Evolutionary conservation across 1,140 invertebrate species (phyloP).

Genomic region (Solen grandis): DNA sequence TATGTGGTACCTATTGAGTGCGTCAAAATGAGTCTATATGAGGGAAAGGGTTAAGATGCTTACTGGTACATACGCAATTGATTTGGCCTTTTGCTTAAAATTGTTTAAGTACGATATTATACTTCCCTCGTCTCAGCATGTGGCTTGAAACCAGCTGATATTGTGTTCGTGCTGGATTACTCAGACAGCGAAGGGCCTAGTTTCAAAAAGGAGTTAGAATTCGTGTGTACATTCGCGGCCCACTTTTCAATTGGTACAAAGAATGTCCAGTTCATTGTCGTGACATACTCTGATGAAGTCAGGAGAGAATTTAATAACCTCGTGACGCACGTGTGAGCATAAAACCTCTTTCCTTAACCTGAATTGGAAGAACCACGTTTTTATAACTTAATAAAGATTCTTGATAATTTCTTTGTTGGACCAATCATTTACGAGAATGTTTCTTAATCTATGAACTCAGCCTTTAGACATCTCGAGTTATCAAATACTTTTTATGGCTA

Average conservation of each 20-base stretch:
- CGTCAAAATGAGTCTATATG: no score
- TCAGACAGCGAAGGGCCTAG: constrained; percentile 59
- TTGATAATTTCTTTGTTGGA: no score
- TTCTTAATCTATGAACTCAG: not conserved
- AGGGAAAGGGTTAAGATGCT: no score
- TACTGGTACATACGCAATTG: no score
- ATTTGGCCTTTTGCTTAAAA: no score
- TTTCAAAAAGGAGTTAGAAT: constrained; percentile 55
- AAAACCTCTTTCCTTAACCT: not conserved
- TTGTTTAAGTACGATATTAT: not conserved
- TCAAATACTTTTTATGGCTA: no score
- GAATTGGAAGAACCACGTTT: not conserved
- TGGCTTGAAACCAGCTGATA: constrained; percentile 61
- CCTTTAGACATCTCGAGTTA: not conserved
- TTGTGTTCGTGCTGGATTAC: constrained; percentile 62
- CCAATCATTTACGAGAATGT: no score
- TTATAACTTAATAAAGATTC: no score
- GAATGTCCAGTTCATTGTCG: constrained; percentile 50
- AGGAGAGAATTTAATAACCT: constrained; percentile 14
- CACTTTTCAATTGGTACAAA: constrained; percentile 56
- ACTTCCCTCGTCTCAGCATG: constrained; percentile 40
- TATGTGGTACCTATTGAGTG: no score
- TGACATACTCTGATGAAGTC: constrained; percentile 12
- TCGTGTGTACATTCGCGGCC: constrained; percentile 54
- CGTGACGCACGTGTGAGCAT: not conserved